Evolutionary conservation across 2,797 vertebrate species (phyloP), one percentile per base, ranked within the genome.

Genomic region (Lagodon rhomboides): DNA sequence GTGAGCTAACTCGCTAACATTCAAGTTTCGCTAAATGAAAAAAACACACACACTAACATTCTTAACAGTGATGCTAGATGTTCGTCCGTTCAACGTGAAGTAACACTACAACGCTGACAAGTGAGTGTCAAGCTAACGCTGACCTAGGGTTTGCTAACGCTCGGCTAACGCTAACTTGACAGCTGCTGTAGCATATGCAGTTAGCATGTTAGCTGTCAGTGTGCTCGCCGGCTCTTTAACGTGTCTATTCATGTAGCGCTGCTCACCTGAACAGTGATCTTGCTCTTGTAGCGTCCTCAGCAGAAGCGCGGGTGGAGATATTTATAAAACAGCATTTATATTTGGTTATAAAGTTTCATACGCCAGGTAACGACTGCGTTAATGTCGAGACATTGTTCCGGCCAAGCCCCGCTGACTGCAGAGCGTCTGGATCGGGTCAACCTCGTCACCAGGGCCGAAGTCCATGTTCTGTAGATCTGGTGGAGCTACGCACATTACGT

Each of bases 231-330:
- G 13, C 20, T 17, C 4, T 61, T 63, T 25, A 23, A 27, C 16
- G 2, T 41, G 0, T 10, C 16, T 7, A 17, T 58, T 66, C 3
- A 59, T 1, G 22, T 9, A 22, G 12, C 51, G n/a, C 2, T 18
- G 78, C 89, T 91, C 83, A 93, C 92, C 81, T 81, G 69, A 23
- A 56, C 68, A 18, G n/a, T n/a, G n/a, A n/a, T n/a, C n/a, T n/a
- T n/a, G n/a, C 38, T 59, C n/a, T 49, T 15, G 12, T 41, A 27
- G 68, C 59, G 55, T 54, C 77, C 66, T 79, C 63, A 43, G 53
- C 43, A 71, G 73, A 77, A 68, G 60, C 6, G 20, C 46, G 58
- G 64, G 13, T 18, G 18, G 18, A 10, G 16, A 71, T 68, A 34
- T 53, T 55, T 56, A 68, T 20, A 66, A 41, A 49, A 27, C 55